Evolutionary conservation across 2,888 invertebrate genomes (phyloP).

Genomic region (Noctua pronuba): DNA sequence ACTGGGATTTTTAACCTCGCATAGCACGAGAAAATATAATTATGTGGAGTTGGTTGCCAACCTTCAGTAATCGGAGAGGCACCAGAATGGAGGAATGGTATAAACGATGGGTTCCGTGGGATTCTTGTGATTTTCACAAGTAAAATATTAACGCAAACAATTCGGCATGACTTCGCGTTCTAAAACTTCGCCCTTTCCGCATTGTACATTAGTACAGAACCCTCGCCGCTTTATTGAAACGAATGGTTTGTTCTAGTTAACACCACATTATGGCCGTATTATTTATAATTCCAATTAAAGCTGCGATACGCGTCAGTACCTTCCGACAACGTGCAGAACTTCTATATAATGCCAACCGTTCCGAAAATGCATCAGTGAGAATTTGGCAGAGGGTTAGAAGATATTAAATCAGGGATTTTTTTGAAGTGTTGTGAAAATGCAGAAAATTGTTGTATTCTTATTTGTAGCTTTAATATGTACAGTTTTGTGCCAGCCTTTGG

Average conservation of each 20-base stretch:
- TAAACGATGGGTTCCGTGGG: neutral
- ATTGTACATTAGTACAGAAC: conserved; percentile 39
- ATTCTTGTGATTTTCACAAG: neutral
- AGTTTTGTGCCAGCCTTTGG: conserved; percentile 73
- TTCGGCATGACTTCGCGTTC: neutral
- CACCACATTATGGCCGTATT: conserved; percentile 63
- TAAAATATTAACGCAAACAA: neutral
- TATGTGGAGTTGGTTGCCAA: neutral
- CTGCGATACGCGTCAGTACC: conserved; percentile 69
- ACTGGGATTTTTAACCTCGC: neutral
- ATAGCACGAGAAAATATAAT: neutral
- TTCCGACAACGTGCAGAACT: conserved; percentile 7
- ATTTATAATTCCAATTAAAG: conserved; percentile 72
- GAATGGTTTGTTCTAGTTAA: conserved; percentile 64
- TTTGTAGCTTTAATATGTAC: conserved; percentile 64
- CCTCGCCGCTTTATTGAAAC: conserved; percentile 57
- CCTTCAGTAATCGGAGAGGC: neutral
- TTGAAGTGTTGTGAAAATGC: conserved; percentile 59
- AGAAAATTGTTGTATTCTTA: conserved; percentile 65
- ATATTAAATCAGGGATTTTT: neutral
- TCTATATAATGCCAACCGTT: conserved; percentile 63
- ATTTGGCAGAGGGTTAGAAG: conserved; percentile 4
- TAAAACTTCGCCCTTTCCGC: conserved; percentile 1
- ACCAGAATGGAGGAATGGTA: neutral
- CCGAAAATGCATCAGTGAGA: conserved; percentile 31